Evolutionary conservation across 2,888 invertebrate species (phyloP), one percentile per base, ranked within the genome.

Genomic region (Conomelus anceps): DNA sequence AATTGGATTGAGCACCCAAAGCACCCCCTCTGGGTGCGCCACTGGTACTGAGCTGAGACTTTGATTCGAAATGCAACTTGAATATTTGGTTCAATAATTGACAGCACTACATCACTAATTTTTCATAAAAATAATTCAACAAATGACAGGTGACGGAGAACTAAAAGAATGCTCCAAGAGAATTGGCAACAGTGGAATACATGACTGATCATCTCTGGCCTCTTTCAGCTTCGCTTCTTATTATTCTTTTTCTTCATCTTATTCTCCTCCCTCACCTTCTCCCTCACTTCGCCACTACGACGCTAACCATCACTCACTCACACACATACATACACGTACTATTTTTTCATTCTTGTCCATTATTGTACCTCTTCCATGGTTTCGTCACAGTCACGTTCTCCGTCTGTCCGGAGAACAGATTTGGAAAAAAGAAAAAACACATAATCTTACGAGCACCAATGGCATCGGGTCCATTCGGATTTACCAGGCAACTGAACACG

Each of bases 221-320:
- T 85, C 22, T 1, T n/a, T 85, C 85, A 22, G 17, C 24, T 22
- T 20, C 85, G 13, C 41, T 41, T 20, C 20, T 20, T 41, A 13
- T 41, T 20, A 20, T 20, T 89, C 86, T 23, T 22, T 88, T 41
- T 88, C 26, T 86, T 87, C 86, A 26, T 90, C 89, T n/a, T 41
- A 85, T 84, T 88, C 84, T 86, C 22, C 85, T 22, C 63, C 86
- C 23, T 23, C 86, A 63, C 85, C 84, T 20, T 85, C 88, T 24
- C 29, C 63, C 84, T 63, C 89, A 26, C 88, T 87, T 41, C 90
- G 24, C 86, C 84, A 29, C 84, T 29, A 22, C 17, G 86, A 20
- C 85, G n/a, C 89, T 26, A 86, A 86, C 87, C 85, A 87, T 22
- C 63, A 22, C 23, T 22, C 85, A 22, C 85, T 13, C 85, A 87